These are phyloP conservation scores for Lamellibrachia luymesi DNA, from an alignment of 1,140 invertebrate genomes.

Conservation along the genomic window DNA sequence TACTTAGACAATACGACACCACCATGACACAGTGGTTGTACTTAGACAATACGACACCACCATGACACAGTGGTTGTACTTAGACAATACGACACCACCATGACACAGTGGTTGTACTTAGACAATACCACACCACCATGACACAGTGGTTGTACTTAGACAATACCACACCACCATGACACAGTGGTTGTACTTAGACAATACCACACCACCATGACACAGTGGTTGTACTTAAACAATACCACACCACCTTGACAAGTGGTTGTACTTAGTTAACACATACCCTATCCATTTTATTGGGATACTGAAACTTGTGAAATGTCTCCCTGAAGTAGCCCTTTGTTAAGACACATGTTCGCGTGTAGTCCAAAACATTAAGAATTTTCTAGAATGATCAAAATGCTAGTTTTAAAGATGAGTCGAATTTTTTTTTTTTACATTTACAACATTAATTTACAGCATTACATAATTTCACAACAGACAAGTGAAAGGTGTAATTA, in stretches of 20 bases:
- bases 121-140: too few relatives aligned
- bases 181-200: too few relatives aligned
- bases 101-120: too few relatives aligned
- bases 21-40: neutral
- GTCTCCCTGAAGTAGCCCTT: neutral
- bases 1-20: too few relatives aligned
- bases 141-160: too few relatives aligned
- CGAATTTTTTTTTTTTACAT: neutral
- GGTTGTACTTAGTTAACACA: neutral
- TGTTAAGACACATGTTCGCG: neutral
- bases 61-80: too few relatives aligned
- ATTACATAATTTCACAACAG: too few relatives aligned
- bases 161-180: too few relatives aligned
- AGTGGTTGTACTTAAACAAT: too few relatives aligned
- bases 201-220: too few relatives aligned
- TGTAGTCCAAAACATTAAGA: neutral
- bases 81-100: too few relatives aligned
- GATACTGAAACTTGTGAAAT: neutral
- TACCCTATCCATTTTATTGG: neutral
- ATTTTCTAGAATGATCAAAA: neutral
- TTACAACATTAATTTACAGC: neutral
- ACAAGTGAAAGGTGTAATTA: slow-evolving; percentile 46
- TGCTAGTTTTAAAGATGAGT: neutral
- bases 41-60: neutral
- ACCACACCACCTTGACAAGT: too few relatives aligned